Evolutionary conservation across 2,797 vertebrate species (phyloP).

Genomic region (Echeneis naucrates): DNA sequence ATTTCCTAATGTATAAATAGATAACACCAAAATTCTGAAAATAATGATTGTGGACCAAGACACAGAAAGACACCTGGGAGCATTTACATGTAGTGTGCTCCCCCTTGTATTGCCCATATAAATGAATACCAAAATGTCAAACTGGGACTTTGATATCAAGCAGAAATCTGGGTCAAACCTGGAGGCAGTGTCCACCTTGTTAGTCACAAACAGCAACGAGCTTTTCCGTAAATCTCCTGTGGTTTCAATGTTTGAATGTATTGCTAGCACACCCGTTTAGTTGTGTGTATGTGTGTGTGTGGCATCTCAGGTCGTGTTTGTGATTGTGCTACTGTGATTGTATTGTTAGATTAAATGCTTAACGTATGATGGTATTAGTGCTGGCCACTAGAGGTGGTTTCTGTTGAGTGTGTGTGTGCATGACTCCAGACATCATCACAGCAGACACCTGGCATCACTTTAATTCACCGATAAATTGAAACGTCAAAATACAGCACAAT

Average conservation of each 20-base stretch:
- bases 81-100: neutral
- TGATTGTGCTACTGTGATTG: slow-evolving; percentile 30
- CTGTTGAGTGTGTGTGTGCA: slow-evolving; percentile 19
- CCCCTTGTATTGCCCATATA: neutral
- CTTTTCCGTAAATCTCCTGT: slow-evolving; percentile 9
- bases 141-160: slow-evolving; percentile 2
- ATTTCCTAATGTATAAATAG: neutral
- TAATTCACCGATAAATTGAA: slow-evolving; percentile 71
- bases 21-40: neutral
- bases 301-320: too few relatives aligned
- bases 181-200: neutral
- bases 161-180: neutral
- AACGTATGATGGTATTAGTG: slow-evolving; percentile 57
- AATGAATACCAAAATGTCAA: neutral
- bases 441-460: slow-evolving; percentile 59
- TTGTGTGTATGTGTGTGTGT: slow-evolving; percentile 24
- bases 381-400: slow-evolving; percentile 29
- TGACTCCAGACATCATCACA: slow-evolving; percentile 30
- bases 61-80: neutral
- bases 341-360: slow-evolving; percentile 68
- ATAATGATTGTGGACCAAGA: too few relatives aligned
- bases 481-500: slow-evolving; percentile 54
- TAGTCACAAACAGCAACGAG: neutral
- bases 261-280: slow-evolving; percentile 16
- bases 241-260: slow-evolving; percentile 12